Evolutionary conservation across 2,797 vertebrate species (phyloP).

Genomic region (Hylomyscus alleni): DNA sequence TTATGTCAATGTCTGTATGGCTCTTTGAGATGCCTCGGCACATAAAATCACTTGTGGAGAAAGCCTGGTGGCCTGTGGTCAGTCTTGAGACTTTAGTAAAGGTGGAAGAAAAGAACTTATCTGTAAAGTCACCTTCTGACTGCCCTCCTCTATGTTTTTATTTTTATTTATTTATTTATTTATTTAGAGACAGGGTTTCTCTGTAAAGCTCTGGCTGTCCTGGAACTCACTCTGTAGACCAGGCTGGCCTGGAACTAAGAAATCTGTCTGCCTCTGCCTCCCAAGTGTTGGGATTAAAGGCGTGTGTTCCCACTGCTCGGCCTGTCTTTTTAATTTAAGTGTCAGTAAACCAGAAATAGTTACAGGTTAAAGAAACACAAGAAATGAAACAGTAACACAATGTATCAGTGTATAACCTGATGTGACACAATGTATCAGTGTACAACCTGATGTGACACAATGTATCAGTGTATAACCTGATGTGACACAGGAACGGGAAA

Average conservation of each 20-base stretch:
- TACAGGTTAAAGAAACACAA: not conserved
- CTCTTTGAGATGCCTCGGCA: not conserved
- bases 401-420: not conserved
- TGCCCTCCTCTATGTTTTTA: not conserved
- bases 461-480: not conserved
- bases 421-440: no score
- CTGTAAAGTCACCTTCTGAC: not conserved
- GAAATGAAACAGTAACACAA: not conserved
- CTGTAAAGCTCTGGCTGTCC: not conserved
- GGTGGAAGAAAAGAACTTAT: no score
- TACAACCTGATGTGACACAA: no score
- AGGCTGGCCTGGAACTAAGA: not conserved
- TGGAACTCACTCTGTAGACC: not conserved
- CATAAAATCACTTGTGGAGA: not conserved
- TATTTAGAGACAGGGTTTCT: not conserved
- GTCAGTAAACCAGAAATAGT: not conserved
- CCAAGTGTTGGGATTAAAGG: not conserved
- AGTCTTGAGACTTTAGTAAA: not conserved
- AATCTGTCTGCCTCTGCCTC: not conserved
- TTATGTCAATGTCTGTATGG: not conserved
- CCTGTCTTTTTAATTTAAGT: not conserved
- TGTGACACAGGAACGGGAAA: not conserved
- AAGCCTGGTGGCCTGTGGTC: no score
- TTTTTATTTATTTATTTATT: no score
- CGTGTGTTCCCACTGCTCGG: no score